These are phyloP conservation scores for Poecilus cupreus DNA, from an alignment of 2,888 invertebrate genomes.

Conservation along the genomic window DNA sequence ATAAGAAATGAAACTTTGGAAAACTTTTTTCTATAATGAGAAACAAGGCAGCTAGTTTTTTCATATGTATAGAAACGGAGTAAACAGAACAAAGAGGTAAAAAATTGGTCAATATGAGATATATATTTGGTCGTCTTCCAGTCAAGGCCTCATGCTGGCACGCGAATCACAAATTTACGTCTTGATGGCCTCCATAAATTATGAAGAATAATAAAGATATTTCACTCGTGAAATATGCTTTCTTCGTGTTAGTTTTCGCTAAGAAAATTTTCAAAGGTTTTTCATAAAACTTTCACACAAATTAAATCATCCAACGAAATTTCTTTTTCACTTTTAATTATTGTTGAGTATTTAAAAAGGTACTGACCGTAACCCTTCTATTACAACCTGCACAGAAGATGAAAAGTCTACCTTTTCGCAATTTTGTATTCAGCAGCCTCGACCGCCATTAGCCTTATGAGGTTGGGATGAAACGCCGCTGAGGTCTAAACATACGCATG, in stretches of 20 bases:
- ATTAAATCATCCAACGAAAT: constrained; percentile 9
- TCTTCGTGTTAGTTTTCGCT: constrained; percentile 33
- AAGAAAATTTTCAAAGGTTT: constrained; percentile 19
- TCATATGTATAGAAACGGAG: too few relatives aligned
- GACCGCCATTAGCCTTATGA: background rate
- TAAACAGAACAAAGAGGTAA: too few relatives aligned
- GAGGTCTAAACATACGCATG: background rate
- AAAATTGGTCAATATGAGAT: background rate
- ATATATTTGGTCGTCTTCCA: background rate
- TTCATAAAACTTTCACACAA: constrained; percentile 2
- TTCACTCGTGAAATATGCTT: constrained; percentile 28
- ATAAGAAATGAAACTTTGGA: too few relatives aligned
- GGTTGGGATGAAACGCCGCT: background rate
- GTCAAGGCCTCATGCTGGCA: constrained; percentile 11
- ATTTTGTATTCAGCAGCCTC: constrained; percentile 2
- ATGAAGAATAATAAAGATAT: constrained; percentile 41
- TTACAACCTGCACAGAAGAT: background rate
- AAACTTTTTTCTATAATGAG: too few relatives aligned
- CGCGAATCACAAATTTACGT: constrained; percentile 10
- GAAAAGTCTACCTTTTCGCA: background rate
- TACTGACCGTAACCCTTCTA: too few relatives aligned
- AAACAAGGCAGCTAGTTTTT: too few relatives aligned
- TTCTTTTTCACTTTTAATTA: too few relatives aligned
- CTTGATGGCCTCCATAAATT: constrained; percentile 28
- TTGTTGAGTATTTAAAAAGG: too few relatives aligned